phyloP scores from a whole-genome alignment of 2,113 vertebrate species.

The Chionodraco myersi region DNA sequence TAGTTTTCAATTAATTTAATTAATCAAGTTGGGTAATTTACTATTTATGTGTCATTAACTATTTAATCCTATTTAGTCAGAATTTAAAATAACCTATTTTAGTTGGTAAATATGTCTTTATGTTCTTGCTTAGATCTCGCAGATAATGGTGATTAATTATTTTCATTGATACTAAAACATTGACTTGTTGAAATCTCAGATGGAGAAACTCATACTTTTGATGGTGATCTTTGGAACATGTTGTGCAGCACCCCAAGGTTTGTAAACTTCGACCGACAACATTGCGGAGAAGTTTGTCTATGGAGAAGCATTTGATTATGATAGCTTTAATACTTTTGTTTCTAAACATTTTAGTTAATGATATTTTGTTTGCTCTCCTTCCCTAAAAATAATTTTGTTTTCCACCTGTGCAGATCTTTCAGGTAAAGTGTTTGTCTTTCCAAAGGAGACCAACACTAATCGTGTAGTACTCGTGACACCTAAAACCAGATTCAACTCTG shows the following conservation, averaged over 20 bases:
- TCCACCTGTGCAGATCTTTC: slow-evolving; percentile 46
- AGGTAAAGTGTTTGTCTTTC: slow-evolving; percentile 61
- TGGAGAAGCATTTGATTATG: too few relatives aligned
- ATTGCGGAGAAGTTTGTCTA: neutral
- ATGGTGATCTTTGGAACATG: slow-evolving; percentile 32
- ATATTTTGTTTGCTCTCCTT: neutral
- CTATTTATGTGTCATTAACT: too few relatives aligned
- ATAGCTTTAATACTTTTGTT: neutral
- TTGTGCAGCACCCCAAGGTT: slow-evolving; percentile 18
- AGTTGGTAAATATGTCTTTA: neutral
- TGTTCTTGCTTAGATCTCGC: neutral
- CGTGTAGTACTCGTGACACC: slow-evolving; percentile 45
- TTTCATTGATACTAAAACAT: neutral
- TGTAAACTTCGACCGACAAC: neutral
- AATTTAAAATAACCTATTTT: neutral
- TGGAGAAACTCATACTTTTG: slow-evolving; percentile 52
- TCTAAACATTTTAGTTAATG: neutral
- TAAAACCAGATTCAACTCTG: neutral
- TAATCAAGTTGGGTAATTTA: neutral
- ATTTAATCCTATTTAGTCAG: neutral
- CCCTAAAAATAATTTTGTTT: neutral
- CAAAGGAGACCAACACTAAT: slow-evolving; percentile 8
- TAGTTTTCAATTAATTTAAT: neutral
- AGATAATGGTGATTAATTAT: neutral
- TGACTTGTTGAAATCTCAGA: slow-evolving; percentile 26